Percentiles rank a stretch among this genome's conserved stretches.
Evolutionary conservation across 2,113 vertebrate species (phyloP).

Genomic region (Poicephalus meyeri): DNA sequence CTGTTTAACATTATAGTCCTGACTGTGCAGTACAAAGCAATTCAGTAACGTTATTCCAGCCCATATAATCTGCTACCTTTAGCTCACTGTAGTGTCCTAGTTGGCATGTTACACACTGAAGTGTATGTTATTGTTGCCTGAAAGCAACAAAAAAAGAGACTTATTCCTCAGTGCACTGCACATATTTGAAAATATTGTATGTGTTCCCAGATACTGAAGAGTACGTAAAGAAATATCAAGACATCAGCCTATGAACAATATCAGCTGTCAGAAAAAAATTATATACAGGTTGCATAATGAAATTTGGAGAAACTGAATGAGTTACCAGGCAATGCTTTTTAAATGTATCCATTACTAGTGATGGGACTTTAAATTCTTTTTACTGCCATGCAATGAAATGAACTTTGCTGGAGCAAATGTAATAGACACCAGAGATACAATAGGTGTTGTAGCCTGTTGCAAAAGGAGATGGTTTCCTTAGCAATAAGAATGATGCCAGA

Average conservation of each 20-base stretch:
- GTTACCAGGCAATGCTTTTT: not conserved
- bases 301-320: not conserved
- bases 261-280: not conserved
- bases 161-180: not conserved
- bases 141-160: not conserved
- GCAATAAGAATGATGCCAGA: not conserved
- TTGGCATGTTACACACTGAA: not conserved
- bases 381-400: not conserved
- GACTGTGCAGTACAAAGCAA: not conserved
- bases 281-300: not conserved
- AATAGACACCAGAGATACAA: not conserved
- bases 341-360: not conserved
- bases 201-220: not conserved
- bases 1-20: not conserved
- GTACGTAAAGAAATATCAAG: not conserved
- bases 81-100: not conserved
- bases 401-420: not conserved
- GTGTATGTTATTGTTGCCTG: not conserved
- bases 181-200: not conserved
- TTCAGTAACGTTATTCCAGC: not conserved
- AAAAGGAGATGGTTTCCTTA: slow-evolving; percentile 29
- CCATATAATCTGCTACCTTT: not conserved
- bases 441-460: not conserved
- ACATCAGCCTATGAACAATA: not conserved
- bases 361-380: slow-evolving; percentile 10